A percentile compares a stretch with the other conserved stretches of the same genome.
Evolutionary conservation across 2,888 invertebrate genomes (phyloP).

Genomic region (Tenthredo livida): DNA sequence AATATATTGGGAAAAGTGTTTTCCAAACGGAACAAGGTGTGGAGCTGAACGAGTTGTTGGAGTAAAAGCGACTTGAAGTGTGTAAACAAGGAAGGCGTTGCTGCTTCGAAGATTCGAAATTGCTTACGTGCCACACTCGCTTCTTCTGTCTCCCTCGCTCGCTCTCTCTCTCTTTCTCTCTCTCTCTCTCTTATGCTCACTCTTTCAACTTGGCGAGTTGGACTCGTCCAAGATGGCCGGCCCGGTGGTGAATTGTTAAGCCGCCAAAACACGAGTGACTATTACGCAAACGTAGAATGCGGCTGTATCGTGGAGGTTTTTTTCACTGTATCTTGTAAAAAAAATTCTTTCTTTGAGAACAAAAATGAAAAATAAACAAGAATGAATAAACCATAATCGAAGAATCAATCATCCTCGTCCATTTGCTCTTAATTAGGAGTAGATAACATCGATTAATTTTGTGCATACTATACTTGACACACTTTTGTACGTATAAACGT

Average conservation of each 20-base stretch:
- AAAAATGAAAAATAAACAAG: not conserved
- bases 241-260: conserved; percentile 35
- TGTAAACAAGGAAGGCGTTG: conserved; percentile 50
- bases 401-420: not conserved
- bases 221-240: conserved; percentile 77
- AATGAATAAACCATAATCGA: not conserved
- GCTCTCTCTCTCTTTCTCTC: not conserved
- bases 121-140: conserved; percentile 34
- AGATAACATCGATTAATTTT: not conserved
- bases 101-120: conserved; percentile 31
- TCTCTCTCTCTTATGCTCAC: conserved; percentile 22
- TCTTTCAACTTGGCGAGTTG: conserved; percentile 66
- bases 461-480: not conserved
- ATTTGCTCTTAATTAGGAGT: not conserved
- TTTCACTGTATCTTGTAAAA: not conserved
- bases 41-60: not conserved
- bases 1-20: not conserved
- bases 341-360: not conserved
- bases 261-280: conserved; percentile 19
- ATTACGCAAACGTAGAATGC: conserved; percentile 14
- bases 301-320: not conserved
- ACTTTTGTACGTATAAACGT: not conserved
- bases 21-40: not conserved
- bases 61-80: not conserved
- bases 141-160: not conserved